Evolutionary conservation across 1,140 invertebrate genomes (phyloP), one percentile per base, ranked within the genome.

Genomic region (Aphidius ervi): DNA sequence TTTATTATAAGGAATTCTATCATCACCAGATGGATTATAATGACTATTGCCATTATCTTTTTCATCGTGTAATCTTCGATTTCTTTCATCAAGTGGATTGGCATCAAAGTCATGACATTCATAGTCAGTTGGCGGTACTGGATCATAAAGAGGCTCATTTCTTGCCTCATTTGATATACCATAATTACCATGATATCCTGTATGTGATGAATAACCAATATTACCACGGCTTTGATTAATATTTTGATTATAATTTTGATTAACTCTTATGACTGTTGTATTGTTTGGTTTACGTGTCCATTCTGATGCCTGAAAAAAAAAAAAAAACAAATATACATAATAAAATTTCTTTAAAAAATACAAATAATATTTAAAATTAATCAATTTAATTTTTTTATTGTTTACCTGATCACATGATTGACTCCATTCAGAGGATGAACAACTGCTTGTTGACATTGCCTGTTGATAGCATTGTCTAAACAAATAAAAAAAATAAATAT

Each of bases 41-140:
- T 69, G 54, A 9, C 69, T 68, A 31, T 31, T 31, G 3, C 66
- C 70, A 48, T 70, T 71, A 41, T 77, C 73, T n/a, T 73, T 71
- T 39, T 75, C 70, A 58, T 71, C 76, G 58, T 74, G 68, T 40
- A 74, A 63, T 9, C 76, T 70, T 8, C 74, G 68, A 67, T 77
- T 77, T 4, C 74, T 70, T 45, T 77, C 76, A 39, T 80, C 77
- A 6, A 68, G 67, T 1, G 76, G 75, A 68, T 79, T 79, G 0
- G 76, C 76, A 41, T 80, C 78, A 53, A 80, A 80, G 58, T 80
- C 77, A 61, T 80, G 78, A 7, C 74, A 72, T 55, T 80, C 77
- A 64, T 76, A 79, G 56, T 77, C 77, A 39, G 72, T 68, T 3
- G 78, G 74, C 3, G 77, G 71, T 6, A 79, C 78, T 0, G 78